A percentile compares a stretch with the other conserved stretches of the same genome.
Evolutionary conservation across 2,113 vertebrate genomes (phyloP).

Genomic region (Cinclus cinclus): DNA sequence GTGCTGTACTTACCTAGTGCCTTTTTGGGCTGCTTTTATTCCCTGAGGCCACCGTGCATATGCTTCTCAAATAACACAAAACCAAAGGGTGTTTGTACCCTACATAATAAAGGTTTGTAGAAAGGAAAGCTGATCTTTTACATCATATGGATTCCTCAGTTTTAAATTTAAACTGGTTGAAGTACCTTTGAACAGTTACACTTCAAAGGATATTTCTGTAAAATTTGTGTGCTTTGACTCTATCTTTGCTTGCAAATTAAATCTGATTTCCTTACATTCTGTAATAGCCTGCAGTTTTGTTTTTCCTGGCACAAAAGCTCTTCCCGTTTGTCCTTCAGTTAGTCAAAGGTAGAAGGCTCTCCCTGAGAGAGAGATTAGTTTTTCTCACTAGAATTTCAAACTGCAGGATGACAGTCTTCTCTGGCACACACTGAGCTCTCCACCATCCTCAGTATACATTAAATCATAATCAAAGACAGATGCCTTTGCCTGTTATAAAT

Average conservation of each 20-base stretch:
- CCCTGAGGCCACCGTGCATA: neutral
- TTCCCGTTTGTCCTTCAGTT: constrained; percentile 52
- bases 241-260: constrained; percentile 52
- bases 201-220: neutral
- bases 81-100: neutral
- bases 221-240: neutral
- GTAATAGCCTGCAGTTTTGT: constrained; percentile 51
- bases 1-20: neutral
- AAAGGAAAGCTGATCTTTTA: neutral
- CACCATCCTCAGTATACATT: constrained; percentile 64
- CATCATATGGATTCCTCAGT: neutral
- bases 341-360: constrained; percentile 65
- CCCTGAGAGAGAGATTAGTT: constrained; percentile 64
- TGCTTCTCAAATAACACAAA: neutral
- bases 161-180: neutral
- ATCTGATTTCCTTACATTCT: constrained; percentile 61
- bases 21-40: neutral
- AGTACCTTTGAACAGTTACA: neutral
- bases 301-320: constrained; percentile 64
- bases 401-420: constrained; percentile 60
- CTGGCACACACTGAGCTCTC: constrained; percentile 52
- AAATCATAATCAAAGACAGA: constrained; percentile 79
- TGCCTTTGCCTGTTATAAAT: constrained; percentile 66
- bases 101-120: neutral
- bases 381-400: constrained; percentile 72